Conservation (phyloP, 23 tunicate genomes). For the Oikopleura dioica region DNA sequence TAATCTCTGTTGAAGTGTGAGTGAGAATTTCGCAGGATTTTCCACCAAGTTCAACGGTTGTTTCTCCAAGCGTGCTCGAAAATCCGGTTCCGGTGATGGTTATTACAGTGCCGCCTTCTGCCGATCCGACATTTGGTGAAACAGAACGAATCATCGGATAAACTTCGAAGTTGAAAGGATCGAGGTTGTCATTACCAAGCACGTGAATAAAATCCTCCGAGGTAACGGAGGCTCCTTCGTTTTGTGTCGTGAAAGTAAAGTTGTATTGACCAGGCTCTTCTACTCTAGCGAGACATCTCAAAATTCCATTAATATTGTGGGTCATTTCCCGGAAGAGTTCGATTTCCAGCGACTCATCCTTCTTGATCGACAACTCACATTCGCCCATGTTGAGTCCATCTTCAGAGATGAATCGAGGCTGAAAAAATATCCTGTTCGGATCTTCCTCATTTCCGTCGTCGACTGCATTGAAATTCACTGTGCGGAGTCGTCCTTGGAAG, state of each 20-base stretch:
- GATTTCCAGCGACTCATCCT: too few species aligned
- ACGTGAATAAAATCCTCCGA: not conserved
- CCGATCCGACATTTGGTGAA: not conserved
- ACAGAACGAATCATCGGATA: not conserved
- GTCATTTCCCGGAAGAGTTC: too few species aligned
- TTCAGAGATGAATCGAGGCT: not conserved
- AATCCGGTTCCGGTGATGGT: not conserved
- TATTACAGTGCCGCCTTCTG: not conserved
- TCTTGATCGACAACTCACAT: not conserved
- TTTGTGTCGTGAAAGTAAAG: not conserved
- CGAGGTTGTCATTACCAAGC: not conserved
- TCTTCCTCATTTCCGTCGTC: constrained; percentile 8
- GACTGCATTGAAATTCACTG: not conserved
- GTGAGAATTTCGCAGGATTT: not conserved
- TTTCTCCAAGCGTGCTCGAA: not conserved
- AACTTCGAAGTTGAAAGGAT: not conserved
- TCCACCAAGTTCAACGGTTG: not conserved
- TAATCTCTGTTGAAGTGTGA: too few species aligned
- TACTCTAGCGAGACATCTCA: not conserved
- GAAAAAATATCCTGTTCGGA: not conserved
- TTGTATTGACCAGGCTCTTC: not conserved
- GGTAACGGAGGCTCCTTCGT: not conserved
- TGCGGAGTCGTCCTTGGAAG: not conserved
- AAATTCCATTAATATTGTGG: not conserved
- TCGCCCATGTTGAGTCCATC: not conserved